A percentile compares a stretch with the other conserved stretches of the same genome.
Conservation (phyloP, 2,113 vertebrate species). For the Camarhynchus parvulus region DNA sequence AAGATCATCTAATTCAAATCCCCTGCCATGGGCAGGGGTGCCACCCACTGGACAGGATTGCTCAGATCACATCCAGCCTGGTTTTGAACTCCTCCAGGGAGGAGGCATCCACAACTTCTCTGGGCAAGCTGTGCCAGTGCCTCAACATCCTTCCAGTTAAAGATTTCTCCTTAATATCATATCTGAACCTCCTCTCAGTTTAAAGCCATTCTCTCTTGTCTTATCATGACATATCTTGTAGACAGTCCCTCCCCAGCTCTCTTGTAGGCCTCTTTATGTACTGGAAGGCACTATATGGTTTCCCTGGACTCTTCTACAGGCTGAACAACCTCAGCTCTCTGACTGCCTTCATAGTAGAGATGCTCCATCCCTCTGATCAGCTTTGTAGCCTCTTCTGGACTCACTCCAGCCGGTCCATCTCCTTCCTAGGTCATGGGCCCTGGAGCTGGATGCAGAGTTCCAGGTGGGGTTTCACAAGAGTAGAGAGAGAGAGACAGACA, state of each 20-base stretch:
- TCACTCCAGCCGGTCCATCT: not conserved
- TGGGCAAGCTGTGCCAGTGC: not conserved
- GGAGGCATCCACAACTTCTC: not conserved
- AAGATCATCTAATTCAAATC: not conserved
- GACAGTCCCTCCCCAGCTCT: not conserved
- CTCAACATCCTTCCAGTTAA: not conserved
- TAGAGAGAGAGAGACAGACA: not conserved
- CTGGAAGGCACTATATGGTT: not conserved
- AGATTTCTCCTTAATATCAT: not conserved
- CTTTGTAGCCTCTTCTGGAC: not conserved
- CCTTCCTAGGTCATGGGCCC: accelerated
- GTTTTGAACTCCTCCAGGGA: not conserved
- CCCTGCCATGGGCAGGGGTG: not conserved
- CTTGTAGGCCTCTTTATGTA: not conserved
- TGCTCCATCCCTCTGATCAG: not conserved
- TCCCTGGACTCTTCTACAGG: not conserved
- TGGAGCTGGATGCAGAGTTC: not conserved
- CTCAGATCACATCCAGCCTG: not conserved
- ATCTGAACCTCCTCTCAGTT: not conserved
- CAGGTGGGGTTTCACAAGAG: too few relatives aligned
- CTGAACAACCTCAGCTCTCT: not conserved
- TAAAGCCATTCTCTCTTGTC: not conserved
- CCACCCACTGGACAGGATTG: not conserved
- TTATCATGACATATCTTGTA: not conserved
- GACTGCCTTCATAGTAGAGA: not conserved